Evolutionary conservation across 2,113 vertebrate species (phyloP).

Genomic region (Damaliscus lunatus): DNA sequence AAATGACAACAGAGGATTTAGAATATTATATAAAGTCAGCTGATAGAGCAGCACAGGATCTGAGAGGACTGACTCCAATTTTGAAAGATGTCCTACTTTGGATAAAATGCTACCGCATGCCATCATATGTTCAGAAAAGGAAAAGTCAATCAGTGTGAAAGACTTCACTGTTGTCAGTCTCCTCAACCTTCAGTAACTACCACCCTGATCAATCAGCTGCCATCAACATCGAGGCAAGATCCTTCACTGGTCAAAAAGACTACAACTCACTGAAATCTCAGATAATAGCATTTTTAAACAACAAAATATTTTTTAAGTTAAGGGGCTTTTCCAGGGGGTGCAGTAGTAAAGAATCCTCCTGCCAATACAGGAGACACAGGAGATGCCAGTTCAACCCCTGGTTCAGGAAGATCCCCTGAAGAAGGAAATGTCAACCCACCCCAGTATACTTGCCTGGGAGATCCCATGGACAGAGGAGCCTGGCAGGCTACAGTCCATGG

Average conservation of each 20-base stretch:
- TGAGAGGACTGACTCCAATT: background rate
- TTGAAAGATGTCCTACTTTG: background rate
- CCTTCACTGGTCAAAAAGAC: background rate
- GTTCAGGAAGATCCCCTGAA: background rate
- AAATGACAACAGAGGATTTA: background rate
- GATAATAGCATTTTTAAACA: background rate
- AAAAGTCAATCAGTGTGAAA: background rate
- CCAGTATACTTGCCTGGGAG: background rate
- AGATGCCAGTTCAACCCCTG: background rate
- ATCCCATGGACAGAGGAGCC: background rate
- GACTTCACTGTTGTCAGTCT: background rate
- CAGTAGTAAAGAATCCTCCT: background rate
- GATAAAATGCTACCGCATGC: background rate
- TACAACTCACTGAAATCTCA: background rate
- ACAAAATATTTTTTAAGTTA: background rate
- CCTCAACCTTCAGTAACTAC: background rate
- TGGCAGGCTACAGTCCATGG: rapidly evolving
- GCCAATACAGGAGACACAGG: background rate
- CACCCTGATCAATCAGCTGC: background rate
- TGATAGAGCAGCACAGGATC: background rate
- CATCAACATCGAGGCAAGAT: background rate
- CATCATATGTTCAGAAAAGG: background rate
- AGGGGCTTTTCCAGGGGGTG: background rate
- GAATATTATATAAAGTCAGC: background rate
- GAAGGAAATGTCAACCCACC: background rate